Conservation (phyloP, 1,140 invertebrate genomes). For the Trichonephila clavata region DNA sequence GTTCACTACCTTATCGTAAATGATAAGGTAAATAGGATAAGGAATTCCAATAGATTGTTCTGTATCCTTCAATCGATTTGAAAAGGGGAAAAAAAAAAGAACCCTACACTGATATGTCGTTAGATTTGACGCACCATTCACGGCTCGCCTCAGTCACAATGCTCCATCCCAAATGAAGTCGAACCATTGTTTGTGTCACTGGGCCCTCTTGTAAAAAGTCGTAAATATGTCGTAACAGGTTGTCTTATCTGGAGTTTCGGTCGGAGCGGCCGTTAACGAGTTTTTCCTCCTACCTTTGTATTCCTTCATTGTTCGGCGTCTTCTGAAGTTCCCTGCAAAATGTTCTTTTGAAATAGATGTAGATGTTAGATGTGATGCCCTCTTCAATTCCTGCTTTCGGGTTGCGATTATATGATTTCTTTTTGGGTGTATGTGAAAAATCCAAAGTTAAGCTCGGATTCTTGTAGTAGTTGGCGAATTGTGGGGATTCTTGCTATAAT, state of each 20-base stretch:
- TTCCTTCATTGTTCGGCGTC: constrained; percentile 17
- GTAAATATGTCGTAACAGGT: constrained; percentile 38
- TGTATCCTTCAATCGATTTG: too few species aligned
- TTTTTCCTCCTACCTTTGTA: background rate
- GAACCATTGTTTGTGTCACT: constrained; percentile 4
- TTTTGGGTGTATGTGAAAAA: background rate
- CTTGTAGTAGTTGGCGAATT: too few species aligned
- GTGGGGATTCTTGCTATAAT: too few species aligned
- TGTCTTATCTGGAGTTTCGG: background rate
- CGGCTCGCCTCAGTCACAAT: too few species aligned
- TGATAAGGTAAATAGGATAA: too few species aligned
- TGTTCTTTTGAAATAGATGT: background rate
- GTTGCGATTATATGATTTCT: background rate
- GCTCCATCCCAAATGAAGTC: background rate
- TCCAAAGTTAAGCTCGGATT: background rate
- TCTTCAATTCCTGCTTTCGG: background rate
- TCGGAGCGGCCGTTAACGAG: background rate
- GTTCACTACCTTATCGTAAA: too few species aligned
- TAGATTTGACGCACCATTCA: background rate
- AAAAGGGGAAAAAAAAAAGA: background rate
- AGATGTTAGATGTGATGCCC: background rate
- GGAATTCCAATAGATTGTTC: too few species aligned
- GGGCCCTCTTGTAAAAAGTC: constrained; percentile 20
- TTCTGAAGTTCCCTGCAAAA: constrained; percentile 5
- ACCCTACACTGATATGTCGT: background rate